Evolutionary conservation across 1,140 invertebrate species (phyloP).

Genomic region (Zaprionus vittiger): DNA sequence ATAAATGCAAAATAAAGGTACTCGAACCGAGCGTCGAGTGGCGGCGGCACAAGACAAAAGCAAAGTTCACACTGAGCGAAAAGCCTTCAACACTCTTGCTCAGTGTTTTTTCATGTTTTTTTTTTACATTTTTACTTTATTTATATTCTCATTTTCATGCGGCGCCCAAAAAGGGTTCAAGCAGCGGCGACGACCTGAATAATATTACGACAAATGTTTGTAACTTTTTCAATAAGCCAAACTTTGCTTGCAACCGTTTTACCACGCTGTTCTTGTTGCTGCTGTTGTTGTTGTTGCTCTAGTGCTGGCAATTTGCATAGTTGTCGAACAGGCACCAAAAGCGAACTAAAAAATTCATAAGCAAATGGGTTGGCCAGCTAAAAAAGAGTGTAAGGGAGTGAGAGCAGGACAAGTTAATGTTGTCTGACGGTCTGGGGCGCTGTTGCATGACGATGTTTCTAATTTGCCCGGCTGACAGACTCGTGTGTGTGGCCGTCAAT

Average conservation of each 20-base stretch:
- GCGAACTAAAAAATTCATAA: slow-evolving; percentile 68
- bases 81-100: slow-evolving; percentile 16
- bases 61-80: slow-evolving; percentile 53
- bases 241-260: slow-evolving; percentile 56
- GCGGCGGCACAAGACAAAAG: slow-evolving; percentile 59
- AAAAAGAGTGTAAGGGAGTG: not conserved
- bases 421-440: slow-evolving; percentile 32
- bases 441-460: slow-evolving; percentile 58
- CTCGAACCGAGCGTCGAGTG: slow-evolving; percentile 54
- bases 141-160: slow-evolving; percentile 1
- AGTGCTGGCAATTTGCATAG: slow-evolving; percentile 67
- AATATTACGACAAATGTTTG: slow-evolving; percentile 76
- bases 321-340: slow-evolving; percentile 32
- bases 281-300: slow-evolving; percentile 20
- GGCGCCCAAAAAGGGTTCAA: slow-evolving; percentile 58
- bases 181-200: slow-evolving; percentile 63
- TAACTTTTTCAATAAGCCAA: slow-evolving; percentile 80
- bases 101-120: not conserved
- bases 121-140: slow-evolving; percentile 15
- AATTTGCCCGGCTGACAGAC: slow-evolving; percentile 51
- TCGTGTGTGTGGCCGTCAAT: slow-evolving; percentile 56
- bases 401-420: slow-evolving; percentile 5
- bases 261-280: slow-evolving; percentile 8
- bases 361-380: slow-evolving; percentile 47
- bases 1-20: slow-evolving; percentile 78